Evolutionary conservation across 2,797 vertebrate genomes (phyloP), one percentile per base, ranked within the genome.

Genomic region (Danio choprae): DNA sequence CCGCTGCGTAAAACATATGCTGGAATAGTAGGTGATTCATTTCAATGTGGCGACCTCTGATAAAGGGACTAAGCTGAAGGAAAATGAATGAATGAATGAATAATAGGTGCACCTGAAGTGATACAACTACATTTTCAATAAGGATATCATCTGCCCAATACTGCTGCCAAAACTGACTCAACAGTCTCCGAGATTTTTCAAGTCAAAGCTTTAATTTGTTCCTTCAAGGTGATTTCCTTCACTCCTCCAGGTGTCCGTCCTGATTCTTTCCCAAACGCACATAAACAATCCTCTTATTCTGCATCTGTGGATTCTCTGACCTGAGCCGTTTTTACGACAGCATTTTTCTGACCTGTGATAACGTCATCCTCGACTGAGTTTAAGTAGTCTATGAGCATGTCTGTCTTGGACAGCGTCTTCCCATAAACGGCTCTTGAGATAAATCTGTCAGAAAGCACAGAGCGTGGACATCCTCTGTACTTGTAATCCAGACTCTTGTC

Each of bases 331-430:
- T 83, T 83, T 81, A 79, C 16, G 38, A 75, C 74, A 20, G 64
- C 50, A 84, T 80, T 70, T 71, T 82, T 74, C 43, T 82, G 77
- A 74, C 77, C 50, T 80, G 56, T 74, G 68, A 80, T 80, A 74
- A 82, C 74, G 44, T 82, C 63, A 80, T 69, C 75, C 62, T 80
- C 58, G 76, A 80, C 60, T 80, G 63, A 46, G 36, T 77, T 79
- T 79, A 76, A 79, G 20, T 65, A 53, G 64, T 75, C 76, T 77
- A 15, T 50, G 67, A 67, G 64, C 12, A 36, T 70, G 79, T 82
- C 73, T 65, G 44, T 58, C 38, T 65, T 82, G 80, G 69, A 68
- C 20, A 69, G 13, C 12, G 20, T 77, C 40, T 16, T 50, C 56
- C 53, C 70, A 82, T 64, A 64, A 81, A 64, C 29, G 29, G 16